Evolutionary conservation across 1,140 invertebrate species (phyloP), one percentile per base, ranked within the genome.

Genomic region (Drosophila bocki): DNA sequence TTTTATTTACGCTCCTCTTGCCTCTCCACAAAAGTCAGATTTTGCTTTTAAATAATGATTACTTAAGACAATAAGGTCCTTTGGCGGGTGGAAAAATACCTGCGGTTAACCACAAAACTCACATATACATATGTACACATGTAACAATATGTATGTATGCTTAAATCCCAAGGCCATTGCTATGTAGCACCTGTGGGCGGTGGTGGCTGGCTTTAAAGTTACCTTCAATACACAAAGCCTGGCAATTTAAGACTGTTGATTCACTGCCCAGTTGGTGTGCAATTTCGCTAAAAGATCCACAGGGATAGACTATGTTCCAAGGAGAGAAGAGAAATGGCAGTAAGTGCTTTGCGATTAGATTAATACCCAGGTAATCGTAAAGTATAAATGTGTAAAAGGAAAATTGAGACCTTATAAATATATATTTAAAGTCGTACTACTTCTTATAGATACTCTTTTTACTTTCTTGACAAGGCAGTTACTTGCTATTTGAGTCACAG

Each of bases 321-420:
- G 17, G 15, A 41, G n/a, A 48, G 9, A 5, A 45, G 39, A 22
- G n/a, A 57, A 71, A 69, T 42, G 75, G 58, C 45, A 75, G 56
- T 35, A 77, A 75, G 74, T 74, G 67, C 62, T 75, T 60, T 59
- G 69, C 65, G 80, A 85, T 85, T 85, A 78, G 70, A 85, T 85
- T 75, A 85, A 85, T 85, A 11, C 5, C 33, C 8, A 22, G 51
- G 19, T 37, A 54, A 54, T 54, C 51, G 51, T 22, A 39, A 54
- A 37, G 7, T 15, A 37, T 22, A 54, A 37, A 54, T 54, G 17
- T 37, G 33, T 54, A 9, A 37, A 1, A 51, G 33, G 19, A 6
- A 9, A 4, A 22, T 3, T 0, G 12, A 37, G 19, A 17, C n/a
- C 13, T 22, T 15, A 19, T 19, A 53, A 35, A 35, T 19, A 33